Percentiles rank a stretch among this genome's conserved stretches.
Evolutionary conservation across 2,888 invertebrate species (phyloP).

Genomic region (Cryptocephalus moraei): DNA sequence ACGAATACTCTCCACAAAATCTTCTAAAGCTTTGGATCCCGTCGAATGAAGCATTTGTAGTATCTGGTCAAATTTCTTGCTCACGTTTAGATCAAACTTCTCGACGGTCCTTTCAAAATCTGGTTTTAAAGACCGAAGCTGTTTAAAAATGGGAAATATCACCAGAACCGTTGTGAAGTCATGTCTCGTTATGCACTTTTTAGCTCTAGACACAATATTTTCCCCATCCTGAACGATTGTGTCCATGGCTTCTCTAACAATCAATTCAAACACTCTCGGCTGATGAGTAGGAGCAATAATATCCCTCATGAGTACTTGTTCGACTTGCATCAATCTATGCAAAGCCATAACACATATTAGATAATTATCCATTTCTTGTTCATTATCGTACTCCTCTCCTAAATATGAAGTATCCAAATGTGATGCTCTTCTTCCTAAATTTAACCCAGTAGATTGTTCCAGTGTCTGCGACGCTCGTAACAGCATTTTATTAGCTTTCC

Average conservation of each 20-base stretch:
- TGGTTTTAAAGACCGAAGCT: constrained; percentile 63
- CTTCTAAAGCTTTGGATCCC: constrained; percentile 81
- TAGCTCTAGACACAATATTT: constrained; percentile 60
- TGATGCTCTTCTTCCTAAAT: constrained; percentile 55
- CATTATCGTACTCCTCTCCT: constrained; percentile 54
- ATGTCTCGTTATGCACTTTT: constrained; percentile 64
- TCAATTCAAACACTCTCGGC: constrained; percentile 71
- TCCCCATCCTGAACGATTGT: constrained; percentile 80
- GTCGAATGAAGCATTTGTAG: constrained; percentile 64
- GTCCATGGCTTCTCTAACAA: constrained; percentile 77
- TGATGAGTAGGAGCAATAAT: constrained; percentile 75
- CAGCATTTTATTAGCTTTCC: constrained; percentile 74
- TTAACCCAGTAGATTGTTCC: constrained; percentile 72
- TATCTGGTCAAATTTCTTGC: constrained; percentile 62
- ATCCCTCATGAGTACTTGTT: constrained; percentile 71
- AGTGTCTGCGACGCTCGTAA: constrained; percentile 73
- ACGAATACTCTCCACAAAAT: constrained; percentile 82
- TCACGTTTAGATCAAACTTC: constrained; percentile 57
- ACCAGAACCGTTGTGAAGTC: constrained; percentile 73
- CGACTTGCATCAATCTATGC: constrained; percentile 78
- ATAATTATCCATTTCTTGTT: constrained; percentile 77
- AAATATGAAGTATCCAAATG: constrained; percentile 35
- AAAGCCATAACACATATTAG: constrained; percentile 72
- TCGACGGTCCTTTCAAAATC: constrained; percentile 72
- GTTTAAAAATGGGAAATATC: constrained; percentile 74